Evolutionary conservation across 2,113 vertebrate genomes (phyloP).

Genomic region (Sphaerodactylus townsendi): DNA sequence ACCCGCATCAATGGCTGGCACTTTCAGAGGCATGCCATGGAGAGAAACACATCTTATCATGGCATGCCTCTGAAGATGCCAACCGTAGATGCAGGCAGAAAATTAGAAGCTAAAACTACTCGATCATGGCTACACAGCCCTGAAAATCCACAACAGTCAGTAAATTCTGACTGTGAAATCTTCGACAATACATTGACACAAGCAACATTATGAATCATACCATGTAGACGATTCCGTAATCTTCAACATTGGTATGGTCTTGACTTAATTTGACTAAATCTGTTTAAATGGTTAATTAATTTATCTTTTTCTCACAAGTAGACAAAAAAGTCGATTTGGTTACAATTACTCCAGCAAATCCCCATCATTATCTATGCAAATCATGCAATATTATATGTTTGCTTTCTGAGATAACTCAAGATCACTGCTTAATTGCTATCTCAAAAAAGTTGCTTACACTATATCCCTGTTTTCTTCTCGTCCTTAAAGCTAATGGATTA

Average conservation of each 20-base stretch:
- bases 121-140: no score
- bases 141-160: no score
- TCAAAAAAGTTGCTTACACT: slow-evolving; percentile 45
- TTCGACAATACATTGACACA: no score
- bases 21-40: no score
- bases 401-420: slow-evolving; percentile 35
- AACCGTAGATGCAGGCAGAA: no score
- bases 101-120: no score
- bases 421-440: slow-evolving; percentile 48
- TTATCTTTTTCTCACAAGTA: slow-evolving; percentile 8
- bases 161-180: no score
- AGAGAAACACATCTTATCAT: no score
- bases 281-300: slow-evolving; percentile 5
- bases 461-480: slow-evolving; percentile 50
- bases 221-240: background rate
- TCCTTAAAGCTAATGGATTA: slow-evolving; percentile 54
- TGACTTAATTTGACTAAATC: background rate
- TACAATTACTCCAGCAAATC: slow-evolving; percentile 31
- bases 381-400: slow-evolving; percentile 34
- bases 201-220: slow-evolving; percentile 23
- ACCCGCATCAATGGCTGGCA: no score
- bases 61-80: no score
- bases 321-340: slow-evolving; percentile 15
- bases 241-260: background rate
- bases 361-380: slow-evolving; percentile 14